phyloP scores from a whole-genome alignment of 1,140 invertebrate genomes.

The Dendroctonus valens region DNA sequence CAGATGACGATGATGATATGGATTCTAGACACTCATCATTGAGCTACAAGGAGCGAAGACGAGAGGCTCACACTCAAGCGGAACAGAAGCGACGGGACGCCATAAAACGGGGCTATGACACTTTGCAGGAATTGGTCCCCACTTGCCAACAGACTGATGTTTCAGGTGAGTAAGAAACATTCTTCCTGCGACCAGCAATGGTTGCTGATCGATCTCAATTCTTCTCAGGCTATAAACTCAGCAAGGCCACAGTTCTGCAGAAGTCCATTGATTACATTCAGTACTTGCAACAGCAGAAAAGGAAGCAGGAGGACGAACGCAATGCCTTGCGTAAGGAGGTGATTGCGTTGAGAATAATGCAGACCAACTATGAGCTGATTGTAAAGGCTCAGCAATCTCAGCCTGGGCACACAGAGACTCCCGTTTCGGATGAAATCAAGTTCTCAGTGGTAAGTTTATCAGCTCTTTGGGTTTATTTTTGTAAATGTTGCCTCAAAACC shows the following conservation, averaged over 20 bases:
- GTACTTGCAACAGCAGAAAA: constrained; percentile 86
- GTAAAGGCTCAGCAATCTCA: constrained; percentile 94
- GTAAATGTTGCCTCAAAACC: not conserved
- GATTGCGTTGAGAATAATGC: constrained; percentile 88
- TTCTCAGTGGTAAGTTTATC: constrained; percentile 82
- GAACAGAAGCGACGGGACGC: constrained; percentile 96
- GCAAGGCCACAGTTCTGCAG: constrained; percentile 93
- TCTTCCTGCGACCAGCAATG: not conserved
- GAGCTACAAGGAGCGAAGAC: constrained; percentile 88
- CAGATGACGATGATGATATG: constrained; percentile 79
- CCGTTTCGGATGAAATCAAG: constrained; percentile 91
- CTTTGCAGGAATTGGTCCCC: constrained; percentile 87
- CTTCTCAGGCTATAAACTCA: constrained; percentile 80
- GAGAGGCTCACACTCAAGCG: constrained; percentile 95
- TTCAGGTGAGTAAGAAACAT: constrained; percentile 52
- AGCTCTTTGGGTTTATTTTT: not conserved
- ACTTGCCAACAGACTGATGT: constrained; percentile 87
- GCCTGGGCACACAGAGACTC: constrained; percentile 79
- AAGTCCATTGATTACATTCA: constrained; percentile 91
- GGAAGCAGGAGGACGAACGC: constrained; percentile 90
- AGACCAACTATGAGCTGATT: constrained; percentile 93
- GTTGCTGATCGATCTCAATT: not conserved
- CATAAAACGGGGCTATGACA: constrained; percentile 94
- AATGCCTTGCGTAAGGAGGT: constrained; percentile 94
- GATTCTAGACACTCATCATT: constrained; percentile 72